These are phyloP conservation scores for Tethea ocularis DNA, from an alignment of 2,888 invertebrate genomes.

Conservation along the genomic window DNA sequence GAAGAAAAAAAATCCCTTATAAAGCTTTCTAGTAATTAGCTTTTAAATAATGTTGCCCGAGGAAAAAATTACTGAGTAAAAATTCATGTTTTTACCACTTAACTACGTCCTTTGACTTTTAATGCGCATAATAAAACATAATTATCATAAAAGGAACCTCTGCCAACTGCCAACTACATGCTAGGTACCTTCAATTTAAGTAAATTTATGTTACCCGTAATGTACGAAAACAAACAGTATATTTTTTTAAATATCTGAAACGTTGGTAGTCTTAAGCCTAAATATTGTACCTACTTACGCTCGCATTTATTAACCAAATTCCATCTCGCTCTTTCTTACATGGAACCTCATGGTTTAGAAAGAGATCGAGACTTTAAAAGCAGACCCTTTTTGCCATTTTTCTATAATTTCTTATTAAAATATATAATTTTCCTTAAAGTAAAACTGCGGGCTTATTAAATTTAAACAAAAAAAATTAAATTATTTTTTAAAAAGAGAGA, in stretches of 20 bases:
- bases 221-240: not conserved
- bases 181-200: not conserved
- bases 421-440: too few relatives aligned
- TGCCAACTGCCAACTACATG: too few relatives aligned
- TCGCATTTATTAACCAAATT: too few relatives aligned
- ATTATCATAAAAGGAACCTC: not conserved
- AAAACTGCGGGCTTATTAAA: not conserved
- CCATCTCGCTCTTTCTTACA: too few relatives aligned
- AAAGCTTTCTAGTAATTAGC: not conserved
- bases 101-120: not conserved
- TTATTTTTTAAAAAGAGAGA: too few relatives aligned
- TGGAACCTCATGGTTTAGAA: too few relatives aligned
- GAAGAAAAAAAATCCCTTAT: not conserved
- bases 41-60: not conserved
- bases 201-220: not conserved
- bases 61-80: not conserved
- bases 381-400: too few relatives aligned
- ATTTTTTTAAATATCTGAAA: not conserved
- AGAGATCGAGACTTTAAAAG: too few relatives aligned
- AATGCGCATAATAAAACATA: not conserved
- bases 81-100: not conserved
- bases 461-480: too few relatives aligned
- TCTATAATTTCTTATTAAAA: too few relatives aligned
- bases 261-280: too few relatives aligned
- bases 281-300: too few relatives aligned